Percentiles rank a stretch among this genome's conserved stretches.
phyloP scores from a whole-genome alignment of 2,113 vertebrate species.

The Sapayoa aenigma region DNA sequence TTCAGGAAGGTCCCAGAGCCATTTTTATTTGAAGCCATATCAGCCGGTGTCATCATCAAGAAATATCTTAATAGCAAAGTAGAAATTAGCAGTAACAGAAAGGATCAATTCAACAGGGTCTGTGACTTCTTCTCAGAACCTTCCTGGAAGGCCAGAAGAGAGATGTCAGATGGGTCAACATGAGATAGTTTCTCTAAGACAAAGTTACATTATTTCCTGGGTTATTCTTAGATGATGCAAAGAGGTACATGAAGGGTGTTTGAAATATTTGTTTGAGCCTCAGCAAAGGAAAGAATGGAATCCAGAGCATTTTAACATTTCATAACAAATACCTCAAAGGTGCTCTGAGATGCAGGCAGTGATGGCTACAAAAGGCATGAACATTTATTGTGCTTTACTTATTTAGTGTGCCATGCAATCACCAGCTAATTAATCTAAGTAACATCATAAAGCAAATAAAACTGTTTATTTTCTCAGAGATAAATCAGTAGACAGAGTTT shows the following conservation, averaged over 20 bases:
- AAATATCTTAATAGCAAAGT: neutral
- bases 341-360: neutral
- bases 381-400: neutral
- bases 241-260: neutral
- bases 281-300: neutral
- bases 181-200: neutral
- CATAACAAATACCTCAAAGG: neutral
- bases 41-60: neutral
- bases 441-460: neutral
- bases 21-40: neutral
- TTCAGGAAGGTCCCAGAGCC: neutral
- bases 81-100: neutral
- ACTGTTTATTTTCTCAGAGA: constrained; percentile 5
- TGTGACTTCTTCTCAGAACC: neutral
- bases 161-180: neutral
- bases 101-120: neutral
- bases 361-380: neutral
- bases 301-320: neutral
- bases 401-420: neutral
- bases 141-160: neutral
- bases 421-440: constrained; percentile 8
- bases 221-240: neutral
- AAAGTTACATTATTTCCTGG: neutral
- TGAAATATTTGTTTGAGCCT: neutral
- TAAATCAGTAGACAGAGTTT: neutral